Percentiles rank a stretch among this genome's conserved stretches.
Conservation (phyloP, 2,113 vertebrate genomes). For the Tetraodon nigroviridis region DNA sequence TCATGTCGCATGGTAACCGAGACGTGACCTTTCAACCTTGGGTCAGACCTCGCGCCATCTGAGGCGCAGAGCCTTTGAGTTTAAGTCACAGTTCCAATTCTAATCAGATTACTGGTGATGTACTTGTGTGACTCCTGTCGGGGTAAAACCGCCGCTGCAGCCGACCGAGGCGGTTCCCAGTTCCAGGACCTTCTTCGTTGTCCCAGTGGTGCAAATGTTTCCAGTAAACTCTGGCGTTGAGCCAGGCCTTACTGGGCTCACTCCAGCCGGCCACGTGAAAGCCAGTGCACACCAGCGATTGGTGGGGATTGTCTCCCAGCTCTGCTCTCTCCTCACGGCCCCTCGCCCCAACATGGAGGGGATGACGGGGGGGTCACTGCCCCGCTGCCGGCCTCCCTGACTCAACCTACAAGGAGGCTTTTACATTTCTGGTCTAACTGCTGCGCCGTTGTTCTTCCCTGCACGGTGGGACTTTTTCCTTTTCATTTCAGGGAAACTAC, state of each 20-base stretch:
- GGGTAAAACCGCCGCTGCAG: too few relatives aligned
- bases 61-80: too few relatives aligned
- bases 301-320: constrained; percentile 35
- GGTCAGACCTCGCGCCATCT: too few relatives aligned
- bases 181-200: constrained; percentile 52
- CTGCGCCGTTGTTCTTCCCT: background rate
- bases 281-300: constrained; percentile 13
- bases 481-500: constrained; percentile 72
- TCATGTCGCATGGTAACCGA: background rate
- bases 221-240: constrained; percentile 54
- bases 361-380: constrained; percentile 7
- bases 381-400: constrained; percentile 30
- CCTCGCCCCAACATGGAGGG: background rate
- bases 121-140: too few relatives aligned
- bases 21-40: constrained; percentile 3
- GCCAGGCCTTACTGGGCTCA: constrained; percentile 36
- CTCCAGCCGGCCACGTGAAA: constrained; percentile 45
- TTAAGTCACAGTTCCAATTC: too few relatives aligned
- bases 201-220: constrained; percentile 38
- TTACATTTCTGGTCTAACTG: background rate
- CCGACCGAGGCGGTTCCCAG: background rate
- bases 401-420: background rate
- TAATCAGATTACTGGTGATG: too few relatives aligned
- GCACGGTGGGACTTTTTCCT: constrained; percentile 11
- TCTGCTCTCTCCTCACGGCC: constrained; percentile 14